Conservation (phyloP, 1,140 invertebrate species). For the Zaprionus gabonicus region DNA sequence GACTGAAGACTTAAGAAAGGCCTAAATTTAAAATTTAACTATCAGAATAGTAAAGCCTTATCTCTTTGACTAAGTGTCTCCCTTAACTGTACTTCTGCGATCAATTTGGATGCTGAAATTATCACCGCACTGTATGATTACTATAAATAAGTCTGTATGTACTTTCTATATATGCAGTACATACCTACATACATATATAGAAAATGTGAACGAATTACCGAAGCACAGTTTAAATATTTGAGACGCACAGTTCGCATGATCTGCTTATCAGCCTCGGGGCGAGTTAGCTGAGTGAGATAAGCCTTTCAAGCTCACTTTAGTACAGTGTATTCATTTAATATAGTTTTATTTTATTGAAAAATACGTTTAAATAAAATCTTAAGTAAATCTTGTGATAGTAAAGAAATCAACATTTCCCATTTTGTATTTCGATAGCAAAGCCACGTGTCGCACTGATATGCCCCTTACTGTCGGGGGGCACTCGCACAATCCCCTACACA, state of each 20-base stretch:
- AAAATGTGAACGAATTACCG: not conserved
- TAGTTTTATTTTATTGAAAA: not conserved
- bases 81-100: not conserved
- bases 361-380: too few relatives aligned
- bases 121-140: not conserved
- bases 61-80: not conserved
- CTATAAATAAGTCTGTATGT: not conserved
- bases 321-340: not conserved
- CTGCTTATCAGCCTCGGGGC: not conserved
- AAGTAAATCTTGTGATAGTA: too few relatives aligned
- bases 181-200: not conserved
- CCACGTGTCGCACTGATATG: constrained; percentile 5
- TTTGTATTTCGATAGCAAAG: not conserved
- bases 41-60: not conserved
- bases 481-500: constrained; percentile 21
- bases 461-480: not conserved
- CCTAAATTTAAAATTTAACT: too few relatives aligned
- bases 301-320: not conserved
- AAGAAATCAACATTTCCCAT: not conserved
- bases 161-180: not conserved
- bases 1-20: not conserved
- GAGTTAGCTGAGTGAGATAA: not conserved
- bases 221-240: constrained; percentile 4
- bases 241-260: not conserved
- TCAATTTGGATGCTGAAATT: not conserved